Evolutionary conservation across 1,140 invertebrate genomes (phyloP).

Genomic region (Globodera rostochiensis): DNA sequence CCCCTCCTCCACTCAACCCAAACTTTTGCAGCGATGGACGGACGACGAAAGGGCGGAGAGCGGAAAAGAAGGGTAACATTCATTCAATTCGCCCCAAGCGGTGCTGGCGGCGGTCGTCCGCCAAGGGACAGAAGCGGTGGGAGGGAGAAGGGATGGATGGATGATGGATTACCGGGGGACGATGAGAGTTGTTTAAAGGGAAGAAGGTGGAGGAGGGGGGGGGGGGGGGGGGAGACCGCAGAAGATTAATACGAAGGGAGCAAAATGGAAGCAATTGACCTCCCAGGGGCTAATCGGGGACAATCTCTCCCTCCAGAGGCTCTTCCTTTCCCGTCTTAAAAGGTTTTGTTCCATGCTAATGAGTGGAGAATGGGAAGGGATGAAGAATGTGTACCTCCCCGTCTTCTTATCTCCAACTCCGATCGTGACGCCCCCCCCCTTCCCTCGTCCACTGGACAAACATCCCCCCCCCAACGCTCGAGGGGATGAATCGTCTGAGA

Average conservation of each 20-base stretch:
- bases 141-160: not conserved
- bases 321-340: not conserved
- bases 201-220: not conserved
- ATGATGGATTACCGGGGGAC: slow-evolving; percentile 1
- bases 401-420: not conserved
- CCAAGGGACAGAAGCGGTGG: not conserved
- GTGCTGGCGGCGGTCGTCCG: not conserved
- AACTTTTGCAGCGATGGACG: not conserved
- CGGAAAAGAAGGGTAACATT: not conserved
- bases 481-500: not conserved
- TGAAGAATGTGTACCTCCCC: not conserved
- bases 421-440: not conserved
- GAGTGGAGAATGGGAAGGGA: not conserved
- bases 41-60: not conserved
- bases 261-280: not conserved
- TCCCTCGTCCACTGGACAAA: slow-evolving; percentile 2
- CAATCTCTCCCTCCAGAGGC: not conserved
- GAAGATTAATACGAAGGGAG: not conserved
- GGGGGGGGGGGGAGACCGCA: not conserved
- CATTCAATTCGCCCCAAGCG: not conserved
- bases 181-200: slow-evolving; percentile 2
- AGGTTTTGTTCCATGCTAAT: slow-evolving; percentile 2
- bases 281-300: not conserved
- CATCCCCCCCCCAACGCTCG: slow-evolving; percentile 1
- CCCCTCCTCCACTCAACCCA: not conserved